phyloP scores from a whole-genome alignment of 2,888 invertebrate species.

The Lymantria monacha region DNA sequence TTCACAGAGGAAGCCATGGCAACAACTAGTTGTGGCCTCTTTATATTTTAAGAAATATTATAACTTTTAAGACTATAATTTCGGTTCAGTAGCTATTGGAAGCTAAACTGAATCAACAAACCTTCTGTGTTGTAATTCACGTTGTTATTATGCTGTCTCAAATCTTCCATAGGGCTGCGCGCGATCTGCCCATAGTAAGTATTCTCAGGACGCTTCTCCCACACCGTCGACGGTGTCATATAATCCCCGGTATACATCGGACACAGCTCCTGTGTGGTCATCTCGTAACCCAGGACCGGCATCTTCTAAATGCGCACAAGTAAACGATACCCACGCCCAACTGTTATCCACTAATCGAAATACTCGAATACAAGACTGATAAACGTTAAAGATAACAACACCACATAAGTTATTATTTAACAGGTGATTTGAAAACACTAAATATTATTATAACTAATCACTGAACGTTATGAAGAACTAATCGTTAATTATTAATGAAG shows the following conservation, averaged over 20 bases:
- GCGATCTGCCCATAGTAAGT: constrained; percentile 48
- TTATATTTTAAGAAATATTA: too few species aligned
- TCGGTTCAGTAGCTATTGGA: too few species aligned
- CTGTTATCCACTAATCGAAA: constrained; percentile 47
- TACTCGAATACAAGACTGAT: constrained; percentile 32
- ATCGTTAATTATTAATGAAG: constrained; percentile 39
- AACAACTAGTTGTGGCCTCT: too few species aligned
- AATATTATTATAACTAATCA: constrained; percentile 41
- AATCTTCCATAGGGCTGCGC: constrained; percentile 41
- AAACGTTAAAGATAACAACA: constrained; percentile 37
- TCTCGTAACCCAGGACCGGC: constrained; percentile 70
- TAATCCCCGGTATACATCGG: constrained; percentile 59
- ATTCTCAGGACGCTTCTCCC: constrained; percentile 59
- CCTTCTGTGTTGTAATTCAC: constrained; percentile 39
- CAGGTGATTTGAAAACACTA: constrained; percentile 61
- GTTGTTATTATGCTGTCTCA: constrained; percentile 14
- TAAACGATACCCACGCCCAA: constrained; percentile 43
- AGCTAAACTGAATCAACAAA: constrained; percentile 36
- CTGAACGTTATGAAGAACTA: constrained; percentile 28
- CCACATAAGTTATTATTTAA: constrained; percentile 35
- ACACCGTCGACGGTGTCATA: constrained; percentile 46
- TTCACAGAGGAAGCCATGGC: too few species aligned
- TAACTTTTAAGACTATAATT: too few species aligned
- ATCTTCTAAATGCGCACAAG: constrained; percentile 57
- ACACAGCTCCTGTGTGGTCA: constrained; percentile 65